Evolutionary conservation across 2,797 vertebrate species (phyloP), one percentile per base, ranked within the genome.

Genomic region (Sparidentex hasta): DNA sequence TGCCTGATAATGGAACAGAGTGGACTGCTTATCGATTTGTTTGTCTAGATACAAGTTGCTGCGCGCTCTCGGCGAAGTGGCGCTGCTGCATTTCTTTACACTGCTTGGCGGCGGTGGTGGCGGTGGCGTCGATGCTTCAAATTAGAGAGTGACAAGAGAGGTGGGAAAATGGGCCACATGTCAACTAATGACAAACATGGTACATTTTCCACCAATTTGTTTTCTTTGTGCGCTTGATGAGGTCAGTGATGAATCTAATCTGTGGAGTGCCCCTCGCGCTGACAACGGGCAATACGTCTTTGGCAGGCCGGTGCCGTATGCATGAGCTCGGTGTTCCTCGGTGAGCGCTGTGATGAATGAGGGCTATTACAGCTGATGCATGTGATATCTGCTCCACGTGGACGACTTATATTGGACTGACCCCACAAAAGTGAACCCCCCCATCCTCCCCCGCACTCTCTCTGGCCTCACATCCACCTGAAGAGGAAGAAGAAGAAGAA

Each of bases 221-320:
- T 93, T 89, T 68, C 76, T 84, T 83, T 87, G 76, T 79, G 81
- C 78, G 56, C 73, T 82, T 87, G 85, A 92, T 86, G 88, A 92
- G 90, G 90, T 89, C 86, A 87, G 77, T 83, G 89, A 91, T 90
- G 81, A 89, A 90, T 93, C 47, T 90, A 87, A 90, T 92, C 84
- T 87, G 63, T 78, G 62, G 82, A 85, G 76, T 82, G 79, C 69
- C 75, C 79, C 87, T 80, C 69, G 68, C 59, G 0, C 51, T 82
- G 87, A 92, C 88, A 85, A 78, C 41, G 18, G 73, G 71, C 82
- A 68, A 91, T 90, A 84, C 7, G 72, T 87, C 87, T 82, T 76
- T 72, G 83, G 77, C 73, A 65, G 76, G 33, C 23, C 54, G 65
- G 56, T n/a, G 4, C 80, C n/a, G 51, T 50, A 55, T 52, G 80